Evolutionary conservation across 2,888 invertebrate species (phyloP).

Genomic region (Aplocera efformata): DNA sequence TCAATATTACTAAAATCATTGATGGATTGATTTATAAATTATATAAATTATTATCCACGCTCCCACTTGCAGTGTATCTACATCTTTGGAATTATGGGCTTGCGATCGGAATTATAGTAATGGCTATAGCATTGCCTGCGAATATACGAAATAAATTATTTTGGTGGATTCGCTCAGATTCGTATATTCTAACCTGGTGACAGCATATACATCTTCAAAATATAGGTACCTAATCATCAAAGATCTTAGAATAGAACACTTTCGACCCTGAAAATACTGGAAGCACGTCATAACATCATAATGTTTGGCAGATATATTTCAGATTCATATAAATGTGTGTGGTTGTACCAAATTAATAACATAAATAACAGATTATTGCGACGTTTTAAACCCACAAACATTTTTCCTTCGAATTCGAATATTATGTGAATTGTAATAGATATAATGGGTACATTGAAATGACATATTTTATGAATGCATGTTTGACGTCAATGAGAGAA

Average conservation of each 20-base stretch:
- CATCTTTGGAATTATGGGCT: too few species aligned
- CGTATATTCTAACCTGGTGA: too few species aligned
- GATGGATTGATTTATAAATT: too few species aligned
- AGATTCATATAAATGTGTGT: slow-evolving; percentile 35
- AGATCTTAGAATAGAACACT: slow-evolving; percentile 25
- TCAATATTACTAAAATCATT: too few species aligned
- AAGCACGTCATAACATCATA: slow-evolving; percentile 36
- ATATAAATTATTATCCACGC: too few species aligned
- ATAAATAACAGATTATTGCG: slow-evolving; percentile 55
- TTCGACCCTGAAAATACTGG: slow-evolving; percentile 20
- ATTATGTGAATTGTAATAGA: slow-evolving; percentile 19
- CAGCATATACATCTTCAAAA: slow-evolving; percentile 2
- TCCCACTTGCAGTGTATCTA: too few species aligned
- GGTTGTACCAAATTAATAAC: slow-evolving; percentile 33
- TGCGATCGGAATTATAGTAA: too few species aligned
- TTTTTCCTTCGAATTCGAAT: slow-evolving; percentile 33
- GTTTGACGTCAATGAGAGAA: slow-evolving; percentile 41
- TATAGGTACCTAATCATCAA: slow-evolving; percentile 30
- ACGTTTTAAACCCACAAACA: slow-evolving; percentile 44
- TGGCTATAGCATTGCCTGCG: too few species aligned
- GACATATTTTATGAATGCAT: slow-evolving; percentile 33
- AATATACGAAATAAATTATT: too few species aligned
- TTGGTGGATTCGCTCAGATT: too few species aligned
- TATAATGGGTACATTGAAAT: slow-evolving; percentile 32
- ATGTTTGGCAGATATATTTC: slow-evolving; percentile 32